phyloP scores from a whole-genome alignment of 2,797 vertebrate genomes.

The Carduelis carduelis region DNA sequence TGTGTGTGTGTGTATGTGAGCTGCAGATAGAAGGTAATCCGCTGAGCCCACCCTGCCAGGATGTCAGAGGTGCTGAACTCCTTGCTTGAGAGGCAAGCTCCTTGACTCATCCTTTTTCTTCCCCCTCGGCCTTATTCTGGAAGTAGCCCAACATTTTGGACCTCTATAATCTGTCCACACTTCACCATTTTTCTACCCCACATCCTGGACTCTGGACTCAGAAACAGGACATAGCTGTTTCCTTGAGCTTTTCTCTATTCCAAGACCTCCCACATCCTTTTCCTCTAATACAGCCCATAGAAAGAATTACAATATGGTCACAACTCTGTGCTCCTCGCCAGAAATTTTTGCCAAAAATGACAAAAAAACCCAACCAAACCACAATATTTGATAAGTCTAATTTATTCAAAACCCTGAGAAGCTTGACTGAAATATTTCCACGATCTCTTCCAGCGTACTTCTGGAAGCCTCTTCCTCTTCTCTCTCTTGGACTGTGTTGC shows the following conservation, averaged over 20 bases:
- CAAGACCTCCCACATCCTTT: constrained; percentile 54
- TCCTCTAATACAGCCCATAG: neutral
- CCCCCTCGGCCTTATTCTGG: neutral
- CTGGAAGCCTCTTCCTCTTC: neutral
- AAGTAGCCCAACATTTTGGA: neutral
- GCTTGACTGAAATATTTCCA: constrained; percentile 41
- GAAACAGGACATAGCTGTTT: neutral
- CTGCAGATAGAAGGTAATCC: neutral
- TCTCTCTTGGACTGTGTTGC: neutral
- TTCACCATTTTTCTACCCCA: neutral
- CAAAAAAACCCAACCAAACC: neutral
- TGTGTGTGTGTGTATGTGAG: neutral
- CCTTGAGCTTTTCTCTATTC: neutral
- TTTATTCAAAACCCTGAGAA: constrained; percentile 24
- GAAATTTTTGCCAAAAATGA: constrained; percentile 31
- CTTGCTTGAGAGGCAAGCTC: neutral
- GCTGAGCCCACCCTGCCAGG: neutral
- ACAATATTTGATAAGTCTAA: constrained; percentile 22
- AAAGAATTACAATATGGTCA: constrained; percentile 10
- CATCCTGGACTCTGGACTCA: neutral
- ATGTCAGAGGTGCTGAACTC: neutral
- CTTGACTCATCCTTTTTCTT: neutral
- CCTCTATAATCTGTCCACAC: neutral
- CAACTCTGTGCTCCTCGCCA: neutral
- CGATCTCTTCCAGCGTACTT: neutral